Base-by-base conservation (phyloP, 2,888 invertebrate genomes). In the Cephus rjabovi region DNA sequence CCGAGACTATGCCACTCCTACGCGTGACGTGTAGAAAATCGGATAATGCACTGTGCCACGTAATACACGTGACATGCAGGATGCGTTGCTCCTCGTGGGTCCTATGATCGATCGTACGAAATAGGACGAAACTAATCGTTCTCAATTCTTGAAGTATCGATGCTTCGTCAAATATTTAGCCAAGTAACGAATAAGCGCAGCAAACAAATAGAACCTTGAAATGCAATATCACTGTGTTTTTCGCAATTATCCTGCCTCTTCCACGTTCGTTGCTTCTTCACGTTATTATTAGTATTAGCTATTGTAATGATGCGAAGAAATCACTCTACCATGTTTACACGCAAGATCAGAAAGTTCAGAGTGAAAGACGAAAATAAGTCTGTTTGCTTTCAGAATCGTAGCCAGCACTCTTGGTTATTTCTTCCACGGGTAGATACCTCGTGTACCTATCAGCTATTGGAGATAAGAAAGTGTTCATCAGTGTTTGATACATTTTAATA, bases 11-110 rank as follows among this genome's bases (percentile, higher is more conserved):
- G 82, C 85, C 86, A 82, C 79, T 83, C 81, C 84, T 83, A 81
- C 84, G 83, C 83, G 81, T 83, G 81, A 92, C 71, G 92, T 93
- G 80, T 92, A 93, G 33, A 71, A 71, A 71, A 71, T 71, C 33
- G 34, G 15, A 71, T 34, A 34, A 71, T 71, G 15, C 71, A 23
- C 31, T 31, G 71, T 71, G 81, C 79, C 56, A 56, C 56, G 56
- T 56, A 56, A 23, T 23, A 23, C 23, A 9, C 56, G 56, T 56
- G 56, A 56, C 23, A 56, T 9, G 56, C 23, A 56, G 56, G 23
- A 56, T 23, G 56, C 56, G 56, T 23, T 56, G 0, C 56, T 56
- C 56, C 9, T 56, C 9, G 2, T 56, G 56, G 56, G 56, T 56
- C 56, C 56, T 9, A 56, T 23, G 56, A 56, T 56, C 56, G 56